Conservation (phyloP, 2,888 invertebrate species). For the Callyntrura guangdongensis region DNA sequence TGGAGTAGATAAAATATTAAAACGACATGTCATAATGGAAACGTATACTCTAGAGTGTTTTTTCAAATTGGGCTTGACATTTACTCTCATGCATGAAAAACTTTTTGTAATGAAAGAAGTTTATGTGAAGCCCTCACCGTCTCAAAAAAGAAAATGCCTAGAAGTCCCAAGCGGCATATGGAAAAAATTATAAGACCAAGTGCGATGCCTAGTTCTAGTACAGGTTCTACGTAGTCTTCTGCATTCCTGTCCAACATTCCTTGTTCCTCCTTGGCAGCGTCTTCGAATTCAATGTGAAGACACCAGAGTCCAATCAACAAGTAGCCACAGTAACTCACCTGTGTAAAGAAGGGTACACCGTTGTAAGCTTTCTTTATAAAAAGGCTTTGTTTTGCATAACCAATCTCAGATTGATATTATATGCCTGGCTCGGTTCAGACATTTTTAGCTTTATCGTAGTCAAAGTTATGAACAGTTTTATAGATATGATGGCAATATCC, state of each 20-base stretch:
- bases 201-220: slow-evolving; percentile 54
- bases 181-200: slow-evolving; percentile 57
- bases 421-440: too few species aligned
- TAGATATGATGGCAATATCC: too few species aligned
- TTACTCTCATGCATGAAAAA: not conserved
- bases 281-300: slow-evolving; percentile 67
- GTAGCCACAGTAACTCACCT: slow-evolving; percentile 68
- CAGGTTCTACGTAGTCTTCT: slow-evolving; percentile 63
- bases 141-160: slow-evolving; percentile 70
- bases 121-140: slow-evolving; percentile 38
- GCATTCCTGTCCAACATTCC: slow-evolving; percentile 49
- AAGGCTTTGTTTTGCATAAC: too few species aligned
- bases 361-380: too few species aligned
- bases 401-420: too few species aligned
- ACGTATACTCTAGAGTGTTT: not conserved
- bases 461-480: too few species aligned
- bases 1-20: not conserved
- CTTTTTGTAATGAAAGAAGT: not conserved
- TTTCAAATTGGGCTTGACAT: not conserved
- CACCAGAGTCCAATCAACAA: slow-evolving; percentile 72
- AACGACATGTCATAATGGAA: not conserved
- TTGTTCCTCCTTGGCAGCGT: slow-evolving; percentile 58
- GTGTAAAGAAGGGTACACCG: not conserved
- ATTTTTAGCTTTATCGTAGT: too few species aligned
- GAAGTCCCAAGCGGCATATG: slow-evolving; percentile 51